Evolutionary conservation across 2,888 invertebrate genomes (phyloP).

Genomic region (Ecdyonurus torrentis): DNA sequence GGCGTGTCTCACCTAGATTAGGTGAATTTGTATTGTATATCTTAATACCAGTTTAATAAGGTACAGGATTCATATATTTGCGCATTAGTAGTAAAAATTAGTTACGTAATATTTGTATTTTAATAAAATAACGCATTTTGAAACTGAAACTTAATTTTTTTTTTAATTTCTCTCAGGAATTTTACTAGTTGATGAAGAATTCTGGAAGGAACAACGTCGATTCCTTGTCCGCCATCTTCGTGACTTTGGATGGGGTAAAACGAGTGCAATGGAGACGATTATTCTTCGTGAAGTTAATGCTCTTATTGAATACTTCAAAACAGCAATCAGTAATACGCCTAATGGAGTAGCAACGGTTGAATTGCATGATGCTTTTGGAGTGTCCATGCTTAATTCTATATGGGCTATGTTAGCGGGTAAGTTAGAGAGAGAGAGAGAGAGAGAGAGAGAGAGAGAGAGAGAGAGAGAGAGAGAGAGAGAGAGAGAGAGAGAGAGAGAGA

Average conservation of each 20-base stretch:
- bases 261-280: slow-evolving; percentile 48
- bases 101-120: neutral
- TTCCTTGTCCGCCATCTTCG: slow-evolving; percentile 60
- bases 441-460: no score
- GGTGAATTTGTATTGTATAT: neutral
- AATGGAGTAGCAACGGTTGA: slow-evolving; percentile 29
- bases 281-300: slow-evolving; percentile 51
- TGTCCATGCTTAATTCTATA: slow-evolving; percentile 55
- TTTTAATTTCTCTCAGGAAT: slow-evolving; percentile 29
- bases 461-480: no score
- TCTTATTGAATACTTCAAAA: slow-evolving; percentile 37
- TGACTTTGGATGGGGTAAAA: slow-evolving; percentile 67
- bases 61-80: no score
- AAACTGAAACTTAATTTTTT: neutral
- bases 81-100: no score
- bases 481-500: no score
- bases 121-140: neutral
- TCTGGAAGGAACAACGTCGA: slow-evolving; percentile 59
- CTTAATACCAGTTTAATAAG: no score
- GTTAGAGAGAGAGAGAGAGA: no score
- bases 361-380: slow-evolving; percentile 53
- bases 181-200: slow-evolving; percentile 50
- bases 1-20: neutral
- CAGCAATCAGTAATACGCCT: neutral
- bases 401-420: slow-evolving; percentile 70